Evolutionary conservation across 1,140 invertebrate genomes (phyloP), one percentile per base, ranked within the genome.

Genomic region (Mya arenaria): DNA sequence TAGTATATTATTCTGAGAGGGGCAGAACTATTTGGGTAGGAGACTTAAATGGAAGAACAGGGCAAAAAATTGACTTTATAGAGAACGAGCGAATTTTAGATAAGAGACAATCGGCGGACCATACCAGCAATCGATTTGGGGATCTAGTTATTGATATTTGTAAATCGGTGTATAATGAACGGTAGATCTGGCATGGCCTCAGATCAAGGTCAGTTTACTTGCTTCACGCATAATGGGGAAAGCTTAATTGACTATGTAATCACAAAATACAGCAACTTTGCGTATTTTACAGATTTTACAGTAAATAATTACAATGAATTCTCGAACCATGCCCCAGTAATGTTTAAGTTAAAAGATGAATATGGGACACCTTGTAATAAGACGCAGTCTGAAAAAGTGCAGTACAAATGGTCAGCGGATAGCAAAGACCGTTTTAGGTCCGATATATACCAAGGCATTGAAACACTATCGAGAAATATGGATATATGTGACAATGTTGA

Each of bases 201-300:
- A 10, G 44, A 48, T 48, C 8, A 28, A 19, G 56, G 56, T 15
- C 15, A 28, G 10, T 60, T 60, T 28, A 60, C 56, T 15, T 48
- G 44, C 30, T 32, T 63, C 19, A 63, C 6, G 19, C 60, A 63
- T 30, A 63, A 63, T 36, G 65, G 65, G 8, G 36, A 37, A 37
- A 68, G 65, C 25, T 37, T 68, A 68, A 44, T 68, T 4, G 65
- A 68, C 34, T 68, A 68, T 41, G 34, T 68, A 4, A 6, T 68
- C 5, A 68, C 65, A 4, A 25, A 23, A 17, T 44, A 68, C 34
- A 28, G 39, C 34, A 68, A 68, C 44, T 68, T 68, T 68, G 8
- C 37, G 3, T 39, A 15, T 3, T 6, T 68, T 37, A 37, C 37
- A 44, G 23, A 6, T 13, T 68, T 39, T 41, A 44, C 17, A 23